These are phyloP conservation scores for Amphiprion ocellaris DNA, from an alignment of 2,113 vertebrate species.

Conservation along the genomic window DNA sequence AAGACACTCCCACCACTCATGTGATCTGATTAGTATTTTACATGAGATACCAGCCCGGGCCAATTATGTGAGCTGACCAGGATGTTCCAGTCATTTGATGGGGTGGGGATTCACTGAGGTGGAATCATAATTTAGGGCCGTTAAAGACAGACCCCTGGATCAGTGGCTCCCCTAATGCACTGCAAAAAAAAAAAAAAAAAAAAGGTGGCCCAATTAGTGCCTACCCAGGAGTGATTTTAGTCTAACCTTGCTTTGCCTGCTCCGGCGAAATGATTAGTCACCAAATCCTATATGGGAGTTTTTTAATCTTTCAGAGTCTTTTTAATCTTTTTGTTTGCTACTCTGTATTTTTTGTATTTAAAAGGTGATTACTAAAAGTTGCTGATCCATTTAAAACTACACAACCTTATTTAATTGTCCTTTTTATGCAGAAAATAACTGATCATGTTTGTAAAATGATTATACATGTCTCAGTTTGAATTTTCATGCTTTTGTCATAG, in stretches of 20 bases:
- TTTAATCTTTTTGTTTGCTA: background rate
- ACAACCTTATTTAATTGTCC: too few species aligned
- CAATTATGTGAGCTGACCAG: constrained; percentile 74
- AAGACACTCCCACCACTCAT: constrained; percentile 67
- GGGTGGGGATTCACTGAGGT: constrained; percentile 69
- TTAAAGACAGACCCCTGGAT: constrained; percentile 74
- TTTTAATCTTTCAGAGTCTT: constrained; percentile 14
- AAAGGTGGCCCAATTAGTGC: constrained; percentile 78
- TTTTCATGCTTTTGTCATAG: background rate
- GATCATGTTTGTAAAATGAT: background rate
- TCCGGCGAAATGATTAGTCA: constrained; percentile 50
- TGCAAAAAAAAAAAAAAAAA: constrained; percentile 64
- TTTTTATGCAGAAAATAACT: background rate
- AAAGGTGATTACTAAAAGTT: background rate
- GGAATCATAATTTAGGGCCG: constrained; percentile 78
- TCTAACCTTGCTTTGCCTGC: constrained; percentile 32
- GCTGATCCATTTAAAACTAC: too few species aligned
- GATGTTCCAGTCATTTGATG: constrained; percentile 78
- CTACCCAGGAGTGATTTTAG: constrained; percentile 52
- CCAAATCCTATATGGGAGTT: constrained; percentile 30
- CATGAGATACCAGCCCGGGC: constrained; percentile 68
- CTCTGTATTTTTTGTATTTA: background rate
- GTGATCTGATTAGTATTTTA: constrained; percentile 79
- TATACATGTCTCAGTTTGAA: too few species aligned
- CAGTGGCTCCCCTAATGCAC: constrained; percentile 70